Conservation (phyloP, 35 echinoderm and acorn worm species). For the Apostichopus japonicus region DNA sequence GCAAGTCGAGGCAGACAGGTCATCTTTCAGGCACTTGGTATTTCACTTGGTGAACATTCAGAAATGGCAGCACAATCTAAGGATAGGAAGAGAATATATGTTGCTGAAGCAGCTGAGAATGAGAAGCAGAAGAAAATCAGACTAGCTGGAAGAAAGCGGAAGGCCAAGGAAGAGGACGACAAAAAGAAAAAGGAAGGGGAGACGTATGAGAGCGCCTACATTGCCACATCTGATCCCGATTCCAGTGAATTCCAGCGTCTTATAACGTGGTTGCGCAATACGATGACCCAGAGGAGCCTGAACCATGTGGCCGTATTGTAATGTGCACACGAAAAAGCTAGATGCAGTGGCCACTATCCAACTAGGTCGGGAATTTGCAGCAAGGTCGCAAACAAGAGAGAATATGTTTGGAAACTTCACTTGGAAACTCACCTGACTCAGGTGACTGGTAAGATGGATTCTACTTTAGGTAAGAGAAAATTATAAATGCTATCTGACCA, state of each 20-base stretch:
- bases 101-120: neutral
- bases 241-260: conserved; percentile 25
- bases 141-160: conserved; percentile 9
- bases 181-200: conserved; percentile 10
- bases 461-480: no score
- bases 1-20: neutral
- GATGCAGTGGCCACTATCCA: no score
- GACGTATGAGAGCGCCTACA: conserved; percentile 23
- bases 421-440: no score
- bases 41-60: neutral
- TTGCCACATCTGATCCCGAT: neutral
- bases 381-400: no score
- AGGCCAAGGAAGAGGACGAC: neutral
- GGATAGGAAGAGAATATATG: conserved; percentile 2
- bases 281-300: no score
- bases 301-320: no score
- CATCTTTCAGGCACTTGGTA: neutral
- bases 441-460: no score
- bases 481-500: no score
- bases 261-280: neutral
- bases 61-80: neutral
- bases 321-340: no score
- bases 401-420: no score
- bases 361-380: no score
- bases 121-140: conserved; percentile 40